Evolutionary conservation across 2,113 vertebrate species (phyloP).

Genomic region (Apaloderma vittatum): DNA sequence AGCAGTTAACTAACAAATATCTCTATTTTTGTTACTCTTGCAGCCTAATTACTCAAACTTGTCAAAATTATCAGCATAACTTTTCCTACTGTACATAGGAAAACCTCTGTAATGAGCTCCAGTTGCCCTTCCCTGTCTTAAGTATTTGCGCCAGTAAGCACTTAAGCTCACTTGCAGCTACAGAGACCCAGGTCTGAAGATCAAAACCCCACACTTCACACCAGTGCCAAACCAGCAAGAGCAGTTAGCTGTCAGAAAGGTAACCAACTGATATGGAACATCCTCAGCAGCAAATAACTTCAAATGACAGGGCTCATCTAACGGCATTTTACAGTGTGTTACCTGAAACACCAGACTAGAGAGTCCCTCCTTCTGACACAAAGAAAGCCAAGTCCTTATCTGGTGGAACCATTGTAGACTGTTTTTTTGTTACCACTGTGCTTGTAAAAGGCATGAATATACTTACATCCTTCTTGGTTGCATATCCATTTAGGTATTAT

Average conservation of each 20-base stretch:
- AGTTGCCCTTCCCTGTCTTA: neutral
- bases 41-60: neutral
- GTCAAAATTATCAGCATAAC: neutral
- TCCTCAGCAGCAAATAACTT: neutral
- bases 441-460: neutral
- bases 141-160: neutral
- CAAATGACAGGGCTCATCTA: neutral
- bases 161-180: neutral
- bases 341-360: neutral
- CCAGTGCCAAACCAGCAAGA: fast-evolving
- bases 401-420: neutral
- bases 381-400: neutral
- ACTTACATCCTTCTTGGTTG: neutral
- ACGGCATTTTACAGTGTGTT: neutral
- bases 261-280: neutral
- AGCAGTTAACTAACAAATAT: neutral
- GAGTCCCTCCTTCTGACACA: neutral
- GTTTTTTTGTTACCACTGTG: neutral
- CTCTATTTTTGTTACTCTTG: neutral
- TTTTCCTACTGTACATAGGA: neutral
- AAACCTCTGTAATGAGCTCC: neutral
- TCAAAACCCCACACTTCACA: neutral
- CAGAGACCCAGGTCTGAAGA: neutral
- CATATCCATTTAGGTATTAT: neutral
- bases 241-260: neutral